phyloP scores from a whole-genome alignment of 1,140 invertebrate genomes.

The Zophobas morio region DNA sequence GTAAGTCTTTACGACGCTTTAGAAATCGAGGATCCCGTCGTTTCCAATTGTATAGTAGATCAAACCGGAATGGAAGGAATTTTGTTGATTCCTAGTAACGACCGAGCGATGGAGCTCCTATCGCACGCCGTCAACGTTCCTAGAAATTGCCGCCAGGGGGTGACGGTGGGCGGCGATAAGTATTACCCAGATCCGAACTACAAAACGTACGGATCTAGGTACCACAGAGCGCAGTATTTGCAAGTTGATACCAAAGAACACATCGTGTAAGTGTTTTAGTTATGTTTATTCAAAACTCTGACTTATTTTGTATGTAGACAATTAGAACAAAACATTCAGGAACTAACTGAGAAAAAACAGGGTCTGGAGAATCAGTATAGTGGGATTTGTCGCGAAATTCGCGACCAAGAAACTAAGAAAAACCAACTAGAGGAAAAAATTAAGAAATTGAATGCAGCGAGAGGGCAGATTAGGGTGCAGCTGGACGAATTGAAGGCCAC shows the following conservation, averaged over 20 bases:
- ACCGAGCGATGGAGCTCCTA: conserved; percentile 76
- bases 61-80: conserved; percentile 79
- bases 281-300: not conserved
- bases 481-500: conserved; percentile 55
- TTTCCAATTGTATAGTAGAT: conserved; percentile 91
- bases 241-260: conserved; percentile 76
- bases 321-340: conserved; percentile 53
- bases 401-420: conserved; percentile 43
- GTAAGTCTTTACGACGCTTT: conserved; percentile 79
- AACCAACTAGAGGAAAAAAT: conserved; percentile 57
- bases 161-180: conserved; percentile 74
- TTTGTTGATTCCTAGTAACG: conserved; percentile 77
- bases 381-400: conserved; percentile 24
- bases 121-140: conserved; percentile 76
- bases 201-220: conserved; percentile 74
- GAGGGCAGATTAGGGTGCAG: conserved; percentile 50
- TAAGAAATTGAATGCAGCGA: conserved; percentile 50
- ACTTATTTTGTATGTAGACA: conserved; percentile 21
- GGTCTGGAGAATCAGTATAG: conserved; percentile 48
- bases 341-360: conserved; percentile 48
- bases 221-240: conserved; percentile 70
- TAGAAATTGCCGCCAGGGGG: conserved; percentile 74
- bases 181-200: conserved; percentile 80
- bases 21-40: conserved; percentile 80
- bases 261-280: conserved; percentile 66